Evolutionary conservation across 1,140 invertebrate genomes (phyloP), one percentile per base, ranked within the genome.

Genomic region (Cyclina sinensis): DNA sequence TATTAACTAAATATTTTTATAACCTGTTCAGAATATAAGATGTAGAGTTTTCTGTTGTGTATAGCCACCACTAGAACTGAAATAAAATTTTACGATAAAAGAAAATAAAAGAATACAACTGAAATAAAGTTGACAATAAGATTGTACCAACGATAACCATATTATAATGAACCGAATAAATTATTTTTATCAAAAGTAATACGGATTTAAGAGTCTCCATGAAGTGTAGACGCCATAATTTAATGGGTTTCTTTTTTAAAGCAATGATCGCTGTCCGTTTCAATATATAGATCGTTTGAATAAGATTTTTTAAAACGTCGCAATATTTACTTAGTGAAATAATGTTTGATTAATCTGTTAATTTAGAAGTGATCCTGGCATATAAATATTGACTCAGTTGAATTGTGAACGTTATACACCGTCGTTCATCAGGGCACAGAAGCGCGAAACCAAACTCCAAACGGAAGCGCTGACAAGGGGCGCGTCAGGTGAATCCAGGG

Each of bases 101-200:
- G n/a, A n/a, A n/a, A n/a, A n/a, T n/a, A n/a, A n/a, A n/a, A n/a
- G 68, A 3, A 24, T 65, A 27, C 4, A 48, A 74, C 18, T 24
- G n/a, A 30, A 78, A 46, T 78, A 51, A 78, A 78, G 7, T 30
- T n/a, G 32, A 78, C 74, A 51, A 78, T 78, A 78, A 14, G 74
- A 78, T 78, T n/a, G n/a, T 35, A 27, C 3, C 5, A 4, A 32
- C 27, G 30, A 51, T 51, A 78, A 78, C 48, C 46, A 78, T 24
- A 54, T 54, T 78, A 30, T 35, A 16, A n/a, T 51, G 32, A 78
- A 16, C n/a, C n/a, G 30, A 78, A 76, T 76, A 78, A 46, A 78
- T 78, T 51, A 51, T 78, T 32, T 21, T 27, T 51, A 9, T 24
- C 0, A 30, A 54, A 35, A 54, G 46, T 24, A 35, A 78, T 51